Evolutionary conservation across 2,113 vertebrate genomes (phyloP).

Genomic region (Telmatochromis brichardi): DNA sequence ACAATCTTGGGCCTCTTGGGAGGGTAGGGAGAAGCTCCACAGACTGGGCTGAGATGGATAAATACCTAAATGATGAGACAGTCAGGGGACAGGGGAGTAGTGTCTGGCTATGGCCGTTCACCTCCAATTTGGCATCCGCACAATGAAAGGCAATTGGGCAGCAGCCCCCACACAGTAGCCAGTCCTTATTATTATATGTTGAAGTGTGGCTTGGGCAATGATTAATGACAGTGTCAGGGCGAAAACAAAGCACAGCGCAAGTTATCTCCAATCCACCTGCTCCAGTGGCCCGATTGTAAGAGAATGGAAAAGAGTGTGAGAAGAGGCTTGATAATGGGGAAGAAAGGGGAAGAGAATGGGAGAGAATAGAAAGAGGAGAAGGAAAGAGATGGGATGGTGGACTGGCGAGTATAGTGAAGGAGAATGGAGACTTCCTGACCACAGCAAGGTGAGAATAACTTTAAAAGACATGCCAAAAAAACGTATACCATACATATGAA

Average conservation of each 20-base stretch:
- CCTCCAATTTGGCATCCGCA: conserved; percentile 98
- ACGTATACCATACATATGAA: neutral
- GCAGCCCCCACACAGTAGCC: conserved; percentile 91
- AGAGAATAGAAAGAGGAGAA: conserved; percentile 65
- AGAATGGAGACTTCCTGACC: conserved; percentile 22
- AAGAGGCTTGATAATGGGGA: conserved; percentile 81
- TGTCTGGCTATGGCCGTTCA: conserved; percentile 93
- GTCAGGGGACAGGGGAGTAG: conserved; percentile 92
- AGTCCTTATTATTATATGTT: conserved; percentile 99
- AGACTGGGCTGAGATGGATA: conserved; percentile 96
- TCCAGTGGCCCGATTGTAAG: conserved; percentile 86
- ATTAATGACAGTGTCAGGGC: conserved; percentile 98
- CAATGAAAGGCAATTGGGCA: conserved; percentile 97
- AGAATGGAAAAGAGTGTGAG: conserved; percentile 83
- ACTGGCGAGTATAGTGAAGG: neutral
- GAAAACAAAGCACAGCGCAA: conserved; percentile 98
- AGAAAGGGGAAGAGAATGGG: conserved; percentile 70
- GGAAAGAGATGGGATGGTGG: neutral
- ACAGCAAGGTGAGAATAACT: conserved; percentile 34
- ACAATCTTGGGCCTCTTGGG: conserved; percentile 94
- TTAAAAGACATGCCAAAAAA: neutral
- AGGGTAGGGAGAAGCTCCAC: conserved; percentile 85
- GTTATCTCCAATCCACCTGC: conserved; percentile 99
- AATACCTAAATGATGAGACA: conserved; percentile 99
- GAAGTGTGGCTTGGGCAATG: conserved; percentile 98